Evolutionary conservation across 2,113 vertebrate species (phyloP).

Genomic region (Zosterops pallidus): DNA sequence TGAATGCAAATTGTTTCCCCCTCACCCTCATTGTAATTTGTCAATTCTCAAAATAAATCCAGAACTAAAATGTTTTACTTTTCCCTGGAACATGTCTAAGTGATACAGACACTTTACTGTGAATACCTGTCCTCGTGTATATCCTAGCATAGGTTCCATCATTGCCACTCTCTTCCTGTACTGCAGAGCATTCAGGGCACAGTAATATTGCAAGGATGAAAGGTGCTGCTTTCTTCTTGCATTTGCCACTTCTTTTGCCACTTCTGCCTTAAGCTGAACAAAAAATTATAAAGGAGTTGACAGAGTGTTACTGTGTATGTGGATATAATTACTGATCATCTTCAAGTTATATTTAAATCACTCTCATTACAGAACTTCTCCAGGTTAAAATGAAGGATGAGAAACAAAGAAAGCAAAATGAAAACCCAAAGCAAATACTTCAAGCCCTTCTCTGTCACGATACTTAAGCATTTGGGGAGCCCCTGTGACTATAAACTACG

Average conservation of each 20-base stretch:
- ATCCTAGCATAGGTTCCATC: constrained; percentile 94
- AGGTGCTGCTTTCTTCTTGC: constrained; percentile 93
- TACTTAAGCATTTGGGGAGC: not conserved
- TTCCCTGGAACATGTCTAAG: not conserved
- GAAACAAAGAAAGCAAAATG: not conserved
- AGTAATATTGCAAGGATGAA: constrained; percentile 94
- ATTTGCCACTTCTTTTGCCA: constrained; percentile 89
- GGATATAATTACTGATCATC: not conserved
- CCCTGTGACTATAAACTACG: not conserved
- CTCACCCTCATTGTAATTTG: rapidly evolving
- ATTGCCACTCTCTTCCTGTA: constrained; percentile 92
- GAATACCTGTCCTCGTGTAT: constrained; percentile 87
- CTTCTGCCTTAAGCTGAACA: constrained; percentile 85
- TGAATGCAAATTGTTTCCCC: not conserved
- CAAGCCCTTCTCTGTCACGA: not conserved
- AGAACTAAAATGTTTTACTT: not conserved
- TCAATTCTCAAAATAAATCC: not conserved
- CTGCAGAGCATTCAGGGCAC: constrained; percentile 94
- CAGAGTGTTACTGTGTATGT: not conserved
- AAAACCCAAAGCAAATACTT: not conserved
- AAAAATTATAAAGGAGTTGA: not conserved
- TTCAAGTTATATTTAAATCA: not conserved
- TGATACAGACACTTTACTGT: not conserved
- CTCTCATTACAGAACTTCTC: not conserved
- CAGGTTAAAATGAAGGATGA: not conserved